Conservation (phyloP, 2,888 invertebrate genomes). For the Noctua comes region DNA sequence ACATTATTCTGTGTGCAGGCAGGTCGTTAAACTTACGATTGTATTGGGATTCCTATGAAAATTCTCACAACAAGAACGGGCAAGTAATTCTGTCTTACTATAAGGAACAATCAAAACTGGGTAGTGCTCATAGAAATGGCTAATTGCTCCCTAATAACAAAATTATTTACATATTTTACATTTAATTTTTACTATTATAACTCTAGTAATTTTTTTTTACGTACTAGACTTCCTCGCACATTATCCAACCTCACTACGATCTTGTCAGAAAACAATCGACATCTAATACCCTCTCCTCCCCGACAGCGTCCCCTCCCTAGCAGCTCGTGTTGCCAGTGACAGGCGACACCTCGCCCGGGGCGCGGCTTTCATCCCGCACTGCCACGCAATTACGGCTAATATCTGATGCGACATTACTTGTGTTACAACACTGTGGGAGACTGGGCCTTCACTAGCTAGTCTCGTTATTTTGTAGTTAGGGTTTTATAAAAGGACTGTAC, state of each 20-base stretch:
- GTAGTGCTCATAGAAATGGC: neutral
- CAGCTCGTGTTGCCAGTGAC: conserved; percentile 76
- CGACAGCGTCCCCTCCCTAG: conserved; percentile 68
- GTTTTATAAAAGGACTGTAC: neutral
- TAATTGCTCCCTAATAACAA: too few species aligned
- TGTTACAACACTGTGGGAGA: conserved; percentile 29
- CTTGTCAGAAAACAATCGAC: conserved; percentile 33
- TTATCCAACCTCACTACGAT: neutral
- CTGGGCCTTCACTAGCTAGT: neutral
- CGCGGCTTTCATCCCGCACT: conserved; percentile 76
- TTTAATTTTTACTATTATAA: neutral
- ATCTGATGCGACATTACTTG: conserved; percentile 55
- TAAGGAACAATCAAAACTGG: neutral
- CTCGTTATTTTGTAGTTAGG: conserved; percentile 37
- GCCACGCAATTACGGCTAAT: conserved; percentile 73
- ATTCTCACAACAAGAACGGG: neutral
- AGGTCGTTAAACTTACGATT: neutral
- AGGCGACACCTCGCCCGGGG: conserved; percentile 84
- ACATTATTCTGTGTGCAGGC: neutral
- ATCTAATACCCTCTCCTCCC: neutral
- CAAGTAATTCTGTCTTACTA: neutral
- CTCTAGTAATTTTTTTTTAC: neutral
- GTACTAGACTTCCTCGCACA: neutral
- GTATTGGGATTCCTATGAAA: neutral
- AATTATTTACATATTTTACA: too few species aligned